Evolutionary conservation across 1,140 invertebrate genomes (phyloP).

Genomic region (Octopus bimaculoides): DNA sequence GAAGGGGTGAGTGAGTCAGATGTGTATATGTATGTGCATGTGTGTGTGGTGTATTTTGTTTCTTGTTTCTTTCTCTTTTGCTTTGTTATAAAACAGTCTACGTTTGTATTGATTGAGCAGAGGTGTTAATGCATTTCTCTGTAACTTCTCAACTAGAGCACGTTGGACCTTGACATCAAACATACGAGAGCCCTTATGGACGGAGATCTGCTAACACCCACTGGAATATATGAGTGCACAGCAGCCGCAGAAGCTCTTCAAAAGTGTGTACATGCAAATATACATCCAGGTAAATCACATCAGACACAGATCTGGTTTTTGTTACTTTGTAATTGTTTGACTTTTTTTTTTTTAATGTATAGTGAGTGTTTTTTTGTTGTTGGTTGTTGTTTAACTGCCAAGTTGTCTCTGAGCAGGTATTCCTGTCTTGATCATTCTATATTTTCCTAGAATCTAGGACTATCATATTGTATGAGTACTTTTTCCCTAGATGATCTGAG

Average conservation of each 20-base stretch:
- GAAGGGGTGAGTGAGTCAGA: too few relatives aligned
- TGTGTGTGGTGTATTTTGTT: neutral
- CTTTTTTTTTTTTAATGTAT: neutral
- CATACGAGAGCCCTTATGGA: constrained; percentile 72
- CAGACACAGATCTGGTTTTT: neutral
- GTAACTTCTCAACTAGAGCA: constrained; percentile 55
- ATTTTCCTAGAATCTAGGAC: too few relatives aligned
- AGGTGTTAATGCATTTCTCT: neutral
- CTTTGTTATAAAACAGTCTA: too few relatives aligned
- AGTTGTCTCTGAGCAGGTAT: too few relatives aligned
- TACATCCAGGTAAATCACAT: constrained; percentile 50
- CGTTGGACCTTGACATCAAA: constrained; percentile 72
- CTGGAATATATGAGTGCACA: constrained; percentile 75
- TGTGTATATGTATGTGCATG: too few relatives aligned
- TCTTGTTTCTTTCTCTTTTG: neutral
- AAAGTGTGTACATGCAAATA: constrained; percentile 72
- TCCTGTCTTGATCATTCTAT: too few relatives aligned
- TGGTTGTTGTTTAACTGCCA: neutral
- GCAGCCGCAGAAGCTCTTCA: constrained; percentile 77
- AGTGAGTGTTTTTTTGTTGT: neutral
- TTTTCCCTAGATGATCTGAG: too few relatives aligned
- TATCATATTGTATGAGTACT: too few relatives aligned
- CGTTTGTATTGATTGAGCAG: too few relatives aligned
- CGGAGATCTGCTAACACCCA: constrained; percentile 72
- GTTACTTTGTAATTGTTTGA: neutral